A percentile compares a stretch with the other conserved stretches of the same genome.
Conservation (phyloP, 2,797 vertebrate genomes). For the Xenopus petersii region DNA sequence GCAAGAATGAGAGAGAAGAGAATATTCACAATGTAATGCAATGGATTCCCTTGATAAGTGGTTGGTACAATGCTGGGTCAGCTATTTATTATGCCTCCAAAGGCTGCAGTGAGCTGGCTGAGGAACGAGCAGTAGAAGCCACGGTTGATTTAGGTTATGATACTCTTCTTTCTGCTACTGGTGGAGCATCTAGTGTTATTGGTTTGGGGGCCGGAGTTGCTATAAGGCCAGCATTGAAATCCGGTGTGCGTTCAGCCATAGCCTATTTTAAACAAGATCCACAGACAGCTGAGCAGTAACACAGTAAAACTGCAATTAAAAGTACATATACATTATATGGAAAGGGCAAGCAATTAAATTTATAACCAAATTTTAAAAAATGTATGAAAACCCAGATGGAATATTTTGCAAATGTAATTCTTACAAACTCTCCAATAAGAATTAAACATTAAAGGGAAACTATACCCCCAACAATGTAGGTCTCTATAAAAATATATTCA, state of each 20-base stretch:
- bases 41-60: conserved; percentile 77
- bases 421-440: too few relatives aligned
- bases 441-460: too few relatives aligned
- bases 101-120: conserved; percentile 74
- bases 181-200: conserved; percentile 58
- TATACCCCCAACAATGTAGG: too few relatives aligned
- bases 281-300: too few relatives aligned
- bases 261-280: conserved; percentile 61
- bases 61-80: conserved; percentile 82
- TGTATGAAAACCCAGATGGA: too few relatives aligned
- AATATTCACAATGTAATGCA: conserved; percentile 66
- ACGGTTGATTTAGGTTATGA: conserved; percentile 81
- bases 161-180: conserved; percentile 68
- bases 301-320: too few relatives aligned
- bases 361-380: too few relatives aligned
- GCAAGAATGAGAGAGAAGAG: conserved; percentile 67
- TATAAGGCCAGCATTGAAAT: conserved; percentile 76
- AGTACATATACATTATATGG: too few relatives aligned
- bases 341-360: too few relatives aligned
- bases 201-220: conserved; percentile 62
- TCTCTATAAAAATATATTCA: too few relatives aligned
- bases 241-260: conserved; percentile 71
- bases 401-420: too few relatives aligned
- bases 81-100: conserved; percentile 82
- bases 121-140: conserved; percentile 73